A percentile compares a stretch with the other conserved stretches of the same genome.
These are phyloP conservation scores for Fregetta grallaria DNA, from an alignment of 2,113 vertebrate genomes.

Conservation along the genomic window DNA sequence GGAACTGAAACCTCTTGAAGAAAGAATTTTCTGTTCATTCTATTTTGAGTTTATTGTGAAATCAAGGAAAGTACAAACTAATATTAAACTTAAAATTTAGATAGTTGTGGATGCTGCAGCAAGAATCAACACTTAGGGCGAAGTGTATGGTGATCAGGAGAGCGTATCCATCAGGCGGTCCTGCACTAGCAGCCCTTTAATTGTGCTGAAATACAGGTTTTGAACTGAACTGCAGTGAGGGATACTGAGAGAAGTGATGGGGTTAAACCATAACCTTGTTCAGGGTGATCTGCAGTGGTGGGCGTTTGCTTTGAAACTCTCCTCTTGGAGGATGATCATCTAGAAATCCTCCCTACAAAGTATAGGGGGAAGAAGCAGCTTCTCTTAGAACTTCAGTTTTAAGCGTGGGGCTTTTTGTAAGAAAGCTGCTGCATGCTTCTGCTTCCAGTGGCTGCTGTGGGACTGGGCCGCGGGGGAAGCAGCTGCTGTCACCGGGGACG, in stretches of 20 bases:
- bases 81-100: neutral
- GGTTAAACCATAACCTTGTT: neutral
- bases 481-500: neutral
- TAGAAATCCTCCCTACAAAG: neutral
- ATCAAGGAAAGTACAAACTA: neutral
- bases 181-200: neutral
- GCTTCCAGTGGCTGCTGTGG: neutral
- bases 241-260: neutral
- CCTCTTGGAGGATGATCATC: accelerated
- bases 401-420: neutral
- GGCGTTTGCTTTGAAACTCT: neutral
- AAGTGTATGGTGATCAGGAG: accelerated
- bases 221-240: neutral
- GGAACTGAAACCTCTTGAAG: constrained; percentile 45
- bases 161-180: accelerated
- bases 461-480: neutral
- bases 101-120: neutral
- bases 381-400: neutral
- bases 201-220: neutral
- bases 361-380: neutral
- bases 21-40: constrained; percentile 19
- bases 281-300: neutral
- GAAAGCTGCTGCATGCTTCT: neutral
- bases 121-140: accelerated
- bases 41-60: constrained; percentile 23